Conservation (phyloP, 37 sponge, comb jelly and placozoan genomes). For the Aphrocallistes beatrix region DNA sequence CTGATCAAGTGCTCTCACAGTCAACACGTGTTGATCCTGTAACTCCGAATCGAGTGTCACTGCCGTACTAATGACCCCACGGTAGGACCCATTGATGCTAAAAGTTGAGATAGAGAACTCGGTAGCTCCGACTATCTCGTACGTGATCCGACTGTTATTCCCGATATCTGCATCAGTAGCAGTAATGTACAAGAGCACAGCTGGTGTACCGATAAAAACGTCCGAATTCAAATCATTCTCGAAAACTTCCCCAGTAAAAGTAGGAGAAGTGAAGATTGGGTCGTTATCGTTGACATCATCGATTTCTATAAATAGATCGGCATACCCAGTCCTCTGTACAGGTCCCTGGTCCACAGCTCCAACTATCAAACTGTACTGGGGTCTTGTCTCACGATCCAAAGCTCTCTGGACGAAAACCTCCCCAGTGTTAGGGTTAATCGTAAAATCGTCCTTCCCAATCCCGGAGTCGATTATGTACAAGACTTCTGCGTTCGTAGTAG, state of each 20-base stretch:
- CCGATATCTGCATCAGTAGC: conserved; percentile 48
- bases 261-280: not conserved
- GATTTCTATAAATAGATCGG: not conserved
- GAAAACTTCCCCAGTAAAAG: not conserved
- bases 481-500: conserved; percentile 33
- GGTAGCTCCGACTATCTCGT: not conserved
- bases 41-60: not conserved
- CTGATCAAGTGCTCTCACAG: not conserved
- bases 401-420: not conserved
- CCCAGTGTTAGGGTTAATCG: not conserved
- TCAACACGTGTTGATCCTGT: not conserved
- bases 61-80: not conserved
- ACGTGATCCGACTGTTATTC: conserved; percentile 32
- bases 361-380: not conserved
- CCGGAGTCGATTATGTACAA: conserved; percentile 26
- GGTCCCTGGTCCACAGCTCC: not conserved
- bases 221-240: not conserved
- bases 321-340: not conserved
- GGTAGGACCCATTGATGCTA: too few species aligned
- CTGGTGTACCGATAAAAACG: not conserved
- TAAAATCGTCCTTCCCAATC: conserved; percentile 19
- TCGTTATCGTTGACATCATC: not conserved
- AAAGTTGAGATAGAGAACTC: not conserved
- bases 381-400: not conserved
- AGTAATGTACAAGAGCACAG: conserved; percentile 3